Conservation (phyloP, 2,888 invertebrate species). For the Tipula confusa region DNA sequence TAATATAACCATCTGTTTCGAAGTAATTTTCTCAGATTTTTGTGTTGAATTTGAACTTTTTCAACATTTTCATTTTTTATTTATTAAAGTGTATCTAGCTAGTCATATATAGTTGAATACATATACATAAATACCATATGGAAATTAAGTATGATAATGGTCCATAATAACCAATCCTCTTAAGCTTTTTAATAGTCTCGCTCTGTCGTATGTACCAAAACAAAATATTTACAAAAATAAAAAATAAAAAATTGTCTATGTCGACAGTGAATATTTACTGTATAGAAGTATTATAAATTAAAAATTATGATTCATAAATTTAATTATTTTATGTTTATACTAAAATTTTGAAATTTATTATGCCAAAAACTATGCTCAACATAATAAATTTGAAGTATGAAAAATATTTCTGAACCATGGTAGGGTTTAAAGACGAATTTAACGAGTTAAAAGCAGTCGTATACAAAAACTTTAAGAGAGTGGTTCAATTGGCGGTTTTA, state of each 20-base stretch:
- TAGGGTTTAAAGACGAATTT: no score
- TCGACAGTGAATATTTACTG: slow-evolving; percentile 12
- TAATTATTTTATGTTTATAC: neutral
- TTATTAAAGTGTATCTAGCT: neutral
- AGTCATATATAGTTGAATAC: neutral
- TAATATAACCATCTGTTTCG: neutral
- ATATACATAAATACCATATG: neutral
- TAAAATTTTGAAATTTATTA: neutral
- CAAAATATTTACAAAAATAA: neutral
- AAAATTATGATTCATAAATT: slow-evolving; percentile 8
- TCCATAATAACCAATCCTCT: neutral
- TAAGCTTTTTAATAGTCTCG: neutral
- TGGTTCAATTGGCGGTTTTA: no score
- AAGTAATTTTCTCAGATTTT: neutral
- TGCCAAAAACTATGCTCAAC: neutral
- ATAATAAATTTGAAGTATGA: no score
- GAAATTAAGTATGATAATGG: neutral
- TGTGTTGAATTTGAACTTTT: neutral
- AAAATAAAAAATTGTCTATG: no score
- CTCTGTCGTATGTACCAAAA: neutral
- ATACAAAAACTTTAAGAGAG: no score
- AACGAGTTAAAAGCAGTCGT: no score
- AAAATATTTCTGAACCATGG: no score
- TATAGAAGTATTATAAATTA: neutral
- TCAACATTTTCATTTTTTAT: neutral